These are phyloP conservation scores for Scrobipalpa costella DNA, from an alignment of 2,888 invertebrate species.

Conservation along the genomic window DNA sequence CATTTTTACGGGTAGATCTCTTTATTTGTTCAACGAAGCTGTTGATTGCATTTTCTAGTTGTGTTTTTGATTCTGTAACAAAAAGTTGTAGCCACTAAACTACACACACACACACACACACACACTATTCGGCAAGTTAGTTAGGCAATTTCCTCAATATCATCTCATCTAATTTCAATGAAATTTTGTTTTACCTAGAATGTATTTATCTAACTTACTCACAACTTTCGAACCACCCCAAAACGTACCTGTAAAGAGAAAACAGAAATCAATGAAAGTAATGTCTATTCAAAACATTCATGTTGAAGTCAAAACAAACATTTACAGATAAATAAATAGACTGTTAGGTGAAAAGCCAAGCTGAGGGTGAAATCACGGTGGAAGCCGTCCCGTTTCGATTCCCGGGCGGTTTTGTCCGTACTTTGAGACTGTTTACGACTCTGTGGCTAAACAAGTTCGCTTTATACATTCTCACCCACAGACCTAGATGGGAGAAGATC, in stretches of 20 bases:
- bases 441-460: constrained; percentile 49
- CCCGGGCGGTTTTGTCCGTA: constrained; percentile 33
- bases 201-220: constrained; percentile 4
- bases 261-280: constrained; percentile 11
- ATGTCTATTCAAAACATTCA: background rate
- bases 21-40: background rate
- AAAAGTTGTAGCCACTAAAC: too few relatives aligned
- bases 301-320: constrained; percentile 8
- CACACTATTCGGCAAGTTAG: too few relatives aligned
- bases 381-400: constrained; percentile 27
- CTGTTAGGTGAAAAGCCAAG: constrained; percentile 35
- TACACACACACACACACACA: too few relatives aligned
- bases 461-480: constrained; percentile 46
- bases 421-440: constrained; percentile 48
- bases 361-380: constrained; percentile 43
- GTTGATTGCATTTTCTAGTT: background rate
- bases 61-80: constrained; percentile 4
- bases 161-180: background rate
- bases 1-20: background rate
- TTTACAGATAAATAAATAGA: constrained; percentile 36
- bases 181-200: background rate
- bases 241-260: constrained; percentile 9
- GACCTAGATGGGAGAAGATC: too few relatives aligned
- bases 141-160: too few relatives aligned
- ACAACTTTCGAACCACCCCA: background rate